phyloP scores from a whole-genome alignment of 2,113 vertebrate genomes.

The Gavialis gangeticus region DNA sequence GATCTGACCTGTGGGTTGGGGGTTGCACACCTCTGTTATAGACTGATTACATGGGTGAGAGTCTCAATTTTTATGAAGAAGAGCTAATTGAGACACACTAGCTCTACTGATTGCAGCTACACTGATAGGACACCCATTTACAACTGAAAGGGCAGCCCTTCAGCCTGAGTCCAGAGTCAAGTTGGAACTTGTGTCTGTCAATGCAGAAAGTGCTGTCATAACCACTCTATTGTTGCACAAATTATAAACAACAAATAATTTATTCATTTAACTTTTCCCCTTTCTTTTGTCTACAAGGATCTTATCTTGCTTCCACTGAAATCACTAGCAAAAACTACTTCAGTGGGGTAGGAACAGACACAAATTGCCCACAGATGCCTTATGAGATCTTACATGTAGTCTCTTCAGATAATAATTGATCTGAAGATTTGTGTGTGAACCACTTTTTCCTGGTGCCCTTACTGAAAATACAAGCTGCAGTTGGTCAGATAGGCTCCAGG shows the following conservation, averaged over 20 bases:
- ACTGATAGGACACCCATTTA: no score
- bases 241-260: neutral
- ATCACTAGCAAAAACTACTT: neutral
- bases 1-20: no score
- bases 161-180: no score
- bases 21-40: no score
- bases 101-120: no score
- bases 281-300: neutral
- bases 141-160: no score
- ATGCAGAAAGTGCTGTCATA: no score
- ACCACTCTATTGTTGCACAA: neutral
- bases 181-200: no score
- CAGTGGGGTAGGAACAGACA: neutral
- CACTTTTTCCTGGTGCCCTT: neutral
- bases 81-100: no score
- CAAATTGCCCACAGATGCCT: fast-evolving
- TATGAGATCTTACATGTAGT: fast-evolving
- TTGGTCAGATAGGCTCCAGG: neutral
- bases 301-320: fast-evolving
- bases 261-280: neutral
- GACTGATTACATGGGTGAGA: no score
- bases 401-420: neutral
- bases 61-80: no score
- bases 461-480: neutral
- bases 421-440: neutral